Conservation (phyloP, 2,113 vertebrate species). For the Cryptotis parvus region DNA sequence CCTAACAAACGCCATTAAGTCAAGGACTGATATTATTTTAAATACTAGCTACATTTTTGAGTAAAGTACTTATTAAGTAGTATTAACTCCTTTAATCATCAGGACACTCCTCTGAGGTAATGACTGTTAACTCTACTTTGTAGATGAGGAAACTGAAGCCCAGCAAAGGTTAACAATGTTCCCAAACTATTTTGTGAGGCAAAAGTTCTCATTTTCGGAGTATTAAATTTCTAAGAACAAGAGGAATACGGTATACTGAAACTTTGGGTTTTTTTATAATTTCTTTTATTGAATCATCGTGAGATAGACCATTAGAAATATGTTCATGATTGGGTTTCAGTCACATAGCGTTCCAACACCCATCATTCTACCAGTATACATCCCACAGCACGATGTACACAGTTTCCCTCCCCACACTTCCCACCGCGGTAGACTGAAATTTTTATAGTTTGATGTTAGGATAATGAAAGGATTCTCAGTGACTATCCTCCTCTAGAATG, state of each 20-base stretch:
- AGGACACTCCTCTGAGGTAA: background rate
- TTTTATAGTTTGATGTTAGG: background rate
- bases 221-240: background rate
- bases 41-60: constrained; percentile 17
- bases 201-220: background rate
- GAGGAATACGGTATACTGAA: background rate
- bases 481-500: background rate
- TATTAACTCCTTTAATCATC: constrained; percentile 29
- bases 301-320: too few species aligned
- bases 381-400: too few species aligned
- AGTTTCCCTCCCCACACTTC: too few species aligned
- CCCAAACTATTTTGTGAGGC: constrained; percentile 20
- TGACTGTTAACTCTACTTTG: constrained; percentile 41
- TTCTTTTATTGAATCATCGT: too few species aligned
- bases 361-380: too few species aligned
- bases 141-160: background rate
- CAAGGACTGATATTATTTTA: background rate
- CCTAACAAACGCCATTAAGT: background rate
- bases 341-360: too few species aligned
- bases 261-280: too few species aligned
- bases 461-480: background rate
- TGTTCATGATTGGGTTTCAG: too few species aligned
- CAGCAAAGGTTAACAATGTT: constrained; percentile 17
- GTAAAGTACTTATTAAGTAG: constrained; percentile 14
- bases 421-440: background rate